Base-by-base conservation (phyloP, 2,888 invertebrate species). In the Plagiodera versicolora region DNA sequence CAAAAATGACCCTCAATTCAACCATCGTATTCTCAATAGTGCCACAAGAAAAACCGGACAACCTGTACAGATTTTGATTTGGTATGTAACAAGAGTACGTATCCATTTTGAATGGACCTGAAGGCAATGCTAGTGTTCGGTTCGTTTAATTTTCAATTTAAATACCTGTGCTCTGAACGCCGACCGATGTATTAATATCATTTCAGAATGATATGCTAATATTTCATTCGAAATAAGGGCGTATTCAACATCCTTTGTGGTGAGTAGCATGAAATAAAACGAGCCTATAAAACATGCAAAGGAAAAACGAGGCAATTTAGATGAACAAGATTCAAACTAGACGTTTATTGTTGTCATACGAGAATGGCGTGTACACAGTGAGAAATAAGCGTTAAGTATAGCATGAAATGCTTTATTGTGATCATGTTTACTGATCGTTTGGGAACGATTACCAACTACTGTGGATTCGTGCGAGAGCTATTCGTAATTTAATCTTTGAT, bases 61-160 rank as follows among this genome's bases (percentile, higher is more conserved):
- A n/a, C n/a, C n/a, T n/a, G n/a, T n/a, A n/a, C n/a, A n/a, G n/a
- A n/a, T n/a, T n/a, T n/a, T n/a, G n/a, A n/a, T n/a, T n/a, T n/a
- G n/a, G n/a, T n/a, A n/a, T n/a, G n/a, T n/a, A n/a, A n/a, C n/a
- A n/a, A n/a, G n/a, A n/a, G n/a, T n/a, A n/a, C n/a, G n/a, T n/a
- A n/a, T n/a, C n/a, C n/a, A n/a, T n/a, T n/a, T n/a, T n/a, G n/a
- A n/a, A n/a, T n/a, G n/a, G 24, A 24, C 24, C 4, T 5, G 39
- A 39, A 39, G 39, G 39, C 8, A 39, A 39, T 57, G 60, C 56
- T 20, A 57, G 54, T 60, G 50, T 61, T 50, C 51, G 45, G 30
- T 55, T 61, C 58, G 39, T 61, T 61, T 61, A 61, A 61, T 61
- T 61, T 61, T 35, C 58, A 61, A 61, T 61, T 61, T 61, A 61